Base-by-base conservation (phyloP, 1,140 invertebrate species). In the Temnothorax longispinosus region DNA sequence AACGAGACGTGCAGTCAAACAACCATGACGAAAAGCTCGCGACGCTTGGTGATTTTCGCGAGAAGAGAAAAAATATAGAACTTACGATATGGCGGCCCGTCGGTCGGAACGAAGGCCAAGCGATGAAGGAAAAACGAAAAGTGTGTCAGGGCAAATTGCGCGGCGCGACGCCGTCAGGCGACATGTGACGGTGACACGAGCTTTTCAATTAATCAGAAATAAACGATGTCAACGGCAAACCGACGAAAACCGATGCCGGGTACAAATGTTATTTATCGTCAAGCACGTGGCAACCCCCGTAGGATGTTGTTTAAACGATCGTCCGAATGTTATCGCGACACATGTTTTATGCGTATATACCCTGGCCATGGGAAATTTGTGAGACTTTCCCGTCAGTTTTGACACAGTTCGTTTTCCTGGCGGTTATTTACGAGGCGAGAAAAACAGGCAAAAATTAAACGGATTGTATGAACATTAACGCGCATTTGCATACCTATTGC, bases 131-230 rank as follows among this genome's bases (percentile, higher is more conserved):
- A 87, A 87, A 80, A 3, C 11, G 7, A 62, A 27, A 90, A 89
- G 88, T 90, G 41, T 90, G 89, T 81, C 80, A 69, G 74, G 69
- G 58, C 74, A 88, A 90, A 90, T 90, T 90, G 89, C 86, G 52
- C 75, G 21, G 60, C 38, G 47, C 74, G 10, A 41, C 74, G 74
- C 38, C 56, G 77, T 85, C 77, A 64, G 75, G 80, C 80, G 58
- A 85, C 89, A 85, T 75, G 80, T 90, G 88, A 90, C 86, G 69
- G 65, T 90, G 88, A 90, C 89, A 62, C 86, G 86, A 64, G 86
- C 80, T 87, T 90, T 90, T 88, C 89, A 90, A 90, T 90, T 90
- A 90, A 90, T 90, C 89, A 90, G 89, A 90, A 90, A 90, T 90
- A 90, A 90, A 90, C 86, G 89, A 56, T 85, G 88, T 77, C 85